phyloP scores from a whole-genome alignment of 1,140 invertebrate genomes.

The Lordiphosa stackelbergi region DNA sequence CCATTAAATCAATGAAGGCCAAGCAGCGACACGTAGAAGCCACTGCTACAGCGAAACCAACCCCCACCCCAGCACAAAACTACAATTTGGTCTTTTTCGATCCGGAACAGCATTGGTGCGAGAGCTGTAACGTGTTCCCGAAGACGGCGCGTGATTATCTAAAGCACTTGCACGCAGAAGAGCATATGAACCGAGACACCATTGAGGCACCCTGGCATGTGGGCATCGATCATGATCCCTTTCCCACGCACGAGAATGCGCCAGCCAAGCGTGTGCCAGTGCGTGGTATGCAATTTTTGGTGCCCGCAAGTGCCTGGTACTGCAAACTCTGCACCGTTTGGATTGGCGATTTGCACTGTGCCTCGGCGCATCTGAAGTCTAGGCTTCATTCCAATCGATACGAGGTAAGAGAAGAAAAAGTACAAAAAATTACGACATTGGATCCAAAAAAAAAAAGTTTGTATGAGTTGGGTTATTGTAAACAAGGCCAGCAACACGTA shows the following conservation, averaged over 20 bases:
- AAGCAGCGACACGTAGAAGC: conserved; percentile 65
- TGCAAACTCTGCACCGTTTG: conserved; percentile 90
- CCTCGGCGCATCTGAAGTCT: conserved; percentile 89
- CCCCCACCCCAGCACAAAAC: conserved; percentile 22
- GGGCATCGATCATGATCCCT: conserved; percentile 79
- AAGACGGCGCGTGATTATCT: conserved; percentile 90
- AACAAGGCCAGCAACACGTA: no score
- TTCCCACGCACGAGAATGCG: conserved; percentile 83
- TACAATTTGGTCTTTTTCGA: conserved; percentile 90
- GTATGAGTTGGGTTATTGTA: no score
- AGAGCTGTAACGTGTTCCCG: conserved; percentile 89
- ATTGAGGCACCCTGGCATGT: conserved; percentile 88
- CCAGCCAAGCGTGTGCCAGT: conserved; percentile 87
- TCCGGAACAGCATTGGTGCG: conserved; percentile 92
- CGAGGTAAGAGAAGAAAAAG: conserved; percentile 80
- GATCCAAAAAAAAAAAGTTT: no score
- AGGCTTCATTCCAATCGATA: conserved; percentile 87
- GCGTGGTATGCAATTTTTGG: conserved; percentile 90
- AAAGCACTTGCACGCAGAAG: conserved; percentile 87
- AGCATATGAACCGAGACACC: conserved; percentile 84
- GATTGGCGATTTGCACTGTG: conserved; percentile 92
- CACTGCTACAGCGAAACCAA: conserved; percentile 18
- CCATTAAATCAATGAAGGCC: conserved; percentile 77
- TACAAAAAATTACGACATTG: background rate
- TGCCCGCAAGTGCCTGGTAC: conserved; percentile 91